Evolutionary conservation across 2,113 vertebrate species (phyloP).

Genomic region (Dendropsophus ebraccatus): DNA sequence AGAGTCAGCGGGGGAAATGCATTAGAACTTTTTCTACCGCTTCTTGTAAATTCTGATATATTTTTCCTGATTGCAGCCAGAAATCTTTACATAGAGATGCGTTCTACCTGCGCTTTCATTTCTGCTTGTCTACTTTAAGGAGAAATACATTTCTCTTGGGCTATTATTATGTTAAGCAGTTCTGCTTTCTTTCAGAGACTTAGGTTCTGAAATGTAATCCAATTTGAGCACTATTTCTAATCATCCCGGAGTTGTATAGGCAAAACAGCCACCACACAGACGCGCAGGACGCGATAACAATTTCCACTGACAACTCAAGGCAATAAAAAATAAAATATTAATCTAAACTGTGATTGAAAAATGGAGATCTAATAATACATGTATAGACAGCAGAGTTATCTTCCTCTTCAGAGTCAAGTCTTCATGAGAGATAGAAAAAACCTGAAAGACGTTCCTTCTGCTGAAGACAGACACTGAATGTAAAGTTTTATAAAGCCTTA

Average conservation of each 20-base stretch:
- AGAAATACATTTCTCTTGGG: constrained; percentile 19
- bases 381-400: not conserved
- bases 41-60: constrained; percentile 2
- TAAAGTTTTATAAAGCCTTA: not conserved
- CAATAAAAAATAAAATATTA: not conserved
- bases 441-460: not conserved
- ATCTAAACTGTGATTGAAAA: not conserved
- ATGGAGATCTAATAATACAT: not conserved
- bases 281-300: not conserved
- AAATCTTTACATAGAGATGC: constrained; percentile 28
- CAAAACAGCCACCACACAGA: not conserved
- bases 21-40: not conserved
- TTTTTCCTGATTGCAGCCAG: constrained; percentile 5
- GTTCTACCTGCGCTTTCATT: not conserved
- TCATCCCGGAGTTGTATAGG: not conserved
- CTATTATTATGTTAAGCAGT: constrained; percentile 42
- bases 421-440: not conserved
- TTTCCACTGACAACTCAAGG: not conserved
- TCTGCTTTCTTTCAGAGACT: not conserved
- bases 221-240: not conserved
- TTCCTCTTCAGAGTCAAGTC: not conserved
- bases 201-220: constrained; percentile 2
- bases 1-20: not conserved
- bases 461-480: not conserved
- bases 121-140: constrained; percentile 1